A percentile compares a stretch with the other conserved stretches of the same genome.
Evolutionary conservation across 2,888 invertebrate genomes (phyloP).

Genomic region (Atrina japonica): DNA sequence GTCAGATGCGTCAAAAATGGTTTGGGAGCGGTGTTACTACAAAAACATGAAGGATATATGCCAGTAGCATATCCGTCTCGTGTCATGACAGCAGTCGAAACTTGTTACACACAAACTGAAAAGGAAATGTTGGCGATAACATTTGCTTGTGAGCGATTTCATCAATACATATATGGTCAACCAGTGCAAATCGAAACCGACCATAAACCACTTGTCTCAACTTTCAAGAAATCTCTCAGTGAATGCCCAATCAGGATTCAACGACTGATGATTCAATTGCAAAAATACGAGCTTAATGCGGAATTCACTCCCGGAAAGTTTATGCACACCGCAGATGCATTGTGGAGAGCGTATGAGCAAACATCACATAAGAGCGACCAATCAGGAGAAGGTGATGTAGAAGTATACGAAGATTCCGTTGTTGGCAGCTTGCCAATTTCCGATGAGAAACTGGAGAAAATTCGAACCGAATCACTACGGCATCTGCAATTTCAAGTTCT

Average conservation of each 20-base stretch:
- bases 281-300: slow-evolving; percentile 37
- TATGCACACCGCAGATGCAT: no score
- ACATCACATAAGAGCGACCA: neutral
- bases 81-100: no score
- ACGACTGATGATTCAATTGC: slow-evolving; percentile 21
- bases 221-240: slow-evolving; percentile 21
- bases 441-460: slow-evolving; percentile 6
- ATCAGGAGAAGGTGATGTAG: slow-evolving; percentile 9
- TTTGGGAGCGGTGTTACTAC: slow-evolving; percentile 34
- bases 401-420: slow-evolving; percentile 13
- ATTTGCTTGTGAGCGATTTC: no score
- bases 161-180: no score
- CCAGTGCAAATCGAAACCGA: no score
- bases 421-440: slow-evolving; percentile 1
- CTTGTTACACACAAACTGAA: slow-evolving; percentile 31
- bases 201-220: slow-evolving; percentile 23
- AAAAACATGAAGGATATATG: slow-evolving; percentile 16
- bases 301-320: slow-evolving; percentile 33
- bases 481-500: slow-evolving; percentile 4
- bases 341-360: slow-evolving; percentile 8
- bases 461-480: slow-evolving; percentile 6
- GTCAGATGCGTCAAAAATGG: slow-evolving; percentile 19
- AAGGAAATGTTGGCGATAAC: no score
- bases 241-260: slow-evolving; percentile 28
- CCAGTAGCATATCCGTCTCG: slow-evolving; percentile 26